Conservation (phyloP, 2,888 invertebrate genomes). For the Campoplex nolae region DNA sequence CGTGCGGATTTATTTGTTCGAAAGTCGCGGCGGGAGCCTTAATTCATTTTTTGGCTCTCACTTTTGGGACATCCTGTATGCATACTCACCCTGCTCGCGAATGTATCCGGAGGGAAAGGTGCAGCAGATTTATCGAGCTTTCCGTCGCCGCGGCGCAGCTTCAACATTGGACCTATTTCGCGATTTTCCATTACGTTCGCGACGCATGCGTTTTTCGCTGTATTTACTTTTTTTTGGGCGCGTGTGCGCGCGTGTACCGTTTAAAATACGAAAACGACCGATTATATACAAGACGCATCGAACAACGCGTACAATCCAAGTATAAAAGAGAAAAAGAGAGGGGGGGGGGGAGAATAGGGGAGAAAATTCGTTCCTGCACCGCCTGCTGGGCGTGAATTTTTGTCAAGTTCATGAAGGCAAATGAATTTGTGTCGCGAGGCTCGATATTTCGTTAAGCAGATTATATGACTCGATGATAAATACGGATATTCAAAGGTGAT, state of each 20-base stretch:
- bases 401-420: conserved; percentile 28
- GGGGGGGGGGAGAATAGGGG: neutral
- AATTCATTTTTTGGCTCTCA: neutral
- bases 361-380: neutral
- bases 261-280: conserved; percentile 7
- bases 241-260: neutral
- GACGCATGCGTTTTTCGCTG: conserved; percentile 16
- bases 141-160: neutral
- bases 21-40: too few species aligned
- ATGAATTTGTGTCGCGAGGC: conserved; percentile 2
- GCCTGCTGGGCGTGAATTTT: neutral
- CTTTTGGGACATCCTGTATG: neutral
- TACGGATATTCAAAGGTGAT: neutral
- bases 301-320: neutral
- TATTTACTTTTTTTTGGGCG: neutral
- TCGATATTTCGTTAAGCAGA: conserved; percentile 23
- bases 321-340: too few species aligned
- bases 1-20: too few species aligned
- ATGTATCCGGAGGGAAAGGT: neutral
- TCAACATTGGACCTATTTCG: conserved; percentile 4
- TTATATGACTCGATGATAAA: too few species aligned
- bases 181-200: neutral
- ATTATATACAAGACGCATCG: neutral
- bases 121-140: conserved; percentile 55
- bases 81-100: too few species aligned